phyloP scores from a whole-genome alignment of 2,113 vertebrate species.

The Turnix velox region DNA sequence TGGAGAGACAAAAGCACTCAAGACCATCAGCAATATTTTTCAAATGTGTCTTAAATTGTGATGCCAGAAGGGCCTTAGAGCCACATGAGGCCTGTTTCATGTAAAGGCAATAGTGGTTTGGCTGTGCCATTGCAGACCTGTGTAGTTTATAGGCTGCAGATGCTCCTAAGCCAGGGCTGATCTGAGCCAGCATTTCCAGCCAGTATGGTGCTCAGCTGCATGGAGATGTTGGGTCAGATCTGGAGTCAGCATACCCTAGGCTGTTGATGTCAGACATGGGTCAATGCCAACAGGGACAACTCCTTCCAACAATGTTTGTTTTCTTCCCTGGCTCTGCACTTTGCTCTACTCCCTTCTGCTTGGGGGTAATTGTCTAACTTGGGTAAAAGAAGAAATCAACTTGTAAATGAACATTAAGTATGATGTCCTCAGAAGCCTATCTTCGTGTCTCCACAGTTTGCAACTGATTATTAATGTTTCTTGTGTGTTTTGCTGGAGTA shows the following conservation, averaged over 20 bases:
- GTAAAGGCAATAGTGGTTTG: not conserved
- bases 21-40: not conserved
- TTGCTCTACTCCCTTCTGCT: not conserved
- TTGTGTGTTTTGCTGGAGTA: not conserved
- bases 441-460: not conserved
- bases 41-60: not conserved
- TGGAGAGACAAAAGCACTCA: not conserved
- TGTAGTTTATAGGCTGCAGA: not conserved
- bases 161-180: not conserved
- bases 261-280: not conserved
- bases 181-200: not conserved
- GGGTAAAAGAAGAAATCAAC: not conserved
- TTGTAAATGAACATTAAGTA: not conserved
- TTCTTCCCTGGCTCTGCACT: not conserved
- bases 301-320: not conserved
- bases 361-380: not conserved
- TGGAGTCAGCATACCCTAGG: not conserved
- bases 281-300: fast-evolving
- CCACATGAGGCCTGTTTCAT: not conserved
- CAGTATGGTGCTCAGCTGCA: not conserved
- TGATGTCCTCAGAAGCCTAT: not conserved
- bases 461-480: not conserved
- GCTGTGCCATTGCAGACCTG: not conserved
- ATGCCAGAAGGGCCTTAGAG: not conserved
- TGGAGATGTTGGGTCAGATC: not conserved